Percentiles rank a stretch among this genome's conserved stretches.
These are phyloP conservation scores for Scopus umbretta DNA, from an alignment of 2,113 vertebrate species.

Conservation along the genomic window DNA sequence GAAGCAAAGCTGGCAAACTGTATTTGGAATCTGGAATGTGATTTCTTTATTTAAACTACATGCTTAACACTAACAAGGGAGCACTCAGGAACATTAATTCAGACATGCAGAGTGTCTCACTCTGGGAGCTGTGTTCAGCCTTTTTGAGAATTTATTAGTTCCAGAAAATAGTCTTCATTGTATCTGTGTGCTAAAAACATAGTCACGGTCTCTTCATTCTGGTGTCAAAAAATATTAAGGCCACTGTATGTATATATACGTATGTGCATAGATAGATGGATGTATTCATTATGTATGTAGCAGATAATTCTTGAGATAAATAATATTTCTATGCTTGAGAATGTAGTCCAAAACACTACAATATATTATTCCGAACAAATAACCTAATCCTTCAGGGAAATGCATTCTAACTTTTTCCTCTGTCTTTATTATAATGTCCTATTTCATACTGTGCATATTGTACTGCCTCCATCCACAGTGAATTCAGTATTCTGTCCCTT, in stretches of 20 bases:
- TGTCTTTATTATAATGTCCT: neutral
- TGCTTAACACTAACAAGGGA: constrained; percentile 29
- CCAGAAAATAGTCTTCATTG: neutral
- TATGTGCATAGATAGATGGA: neutral
- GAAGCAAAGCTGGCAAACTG: constrained; percentile 48
- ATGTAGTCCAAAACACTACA: neutral
- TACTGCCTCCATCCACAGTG: constrained; percentile 31
- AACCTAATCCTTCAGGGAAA: neutral
- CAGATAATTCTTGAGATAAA: neutral
- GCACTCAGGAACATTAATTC: constrained; percentile 34
- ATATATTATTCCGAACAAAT: neutral
- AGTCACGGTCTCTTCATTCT: neutral
- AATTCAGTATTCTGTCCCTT: constrained; percentile 7
- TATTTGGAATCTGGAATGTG: constrained; percentile 37
- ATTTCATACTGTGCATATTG: neutral
- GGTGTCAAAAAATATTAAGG: neutral
- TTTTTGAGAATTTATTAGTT: constrained; percentile 19
- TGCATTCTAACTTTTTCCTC: neutral
- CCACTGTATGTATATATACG: neutral
- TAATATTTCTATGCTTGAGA: neutral
- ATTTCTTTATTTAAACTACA: constrained; percentile 58
- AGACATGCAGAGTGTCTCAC: neutral
- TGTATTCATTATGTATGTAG: neutral
- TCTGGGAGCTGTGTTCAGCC: neutral
- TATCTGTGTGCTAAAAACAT: neutral